Base-by-base conservation (phyloP, 2,113 vertebrate genomes). In the Bombycilla garrulus region DNA sequence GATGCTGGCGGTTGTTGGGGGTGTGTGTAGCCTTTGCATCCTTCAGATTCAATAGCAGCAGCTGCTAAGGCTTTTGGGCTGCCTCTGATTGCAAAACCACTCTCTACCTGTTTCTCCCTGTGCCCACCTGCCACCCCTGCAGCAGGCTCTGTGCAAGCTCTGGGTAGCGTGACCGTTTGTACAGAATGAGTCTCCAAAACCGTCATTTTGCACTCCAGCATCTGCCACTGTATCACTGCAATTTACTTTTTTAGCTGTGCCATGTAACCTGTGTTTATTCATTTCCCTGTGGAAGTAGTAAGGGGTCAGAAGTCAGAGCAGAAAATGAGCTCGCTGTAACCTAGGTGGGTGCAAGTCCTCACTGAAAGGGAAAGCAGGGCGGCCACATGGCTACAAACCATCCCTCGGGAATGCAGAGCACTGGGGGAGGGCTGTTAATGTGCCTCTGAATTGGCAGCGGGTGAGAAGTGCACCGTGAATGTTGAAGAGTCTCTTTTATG, bases 11-110 rank as follows among this genome's bases (percentile, higher is more conserved):
- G 24, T 81, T 60, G 83, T 64, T 93, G 90, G 88, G 88, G 33
- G 10, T 53, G 74, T 28, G 47, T 71, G 48, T 33, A 83, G 94
- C 69, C 81, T 87, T 94, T 94, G 94, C 88, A 80, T 88, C 85
- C 90, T 84, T 88, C 70, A 36, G 33, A 72, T 90, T 85, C 80
- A 79, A 60, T 36, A 86, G 66, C 61, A 96, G 85, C 98, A 98
- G 97, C 98, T 98, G 97, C 89, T 22, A 3, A 45, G 92, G 71
- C 83, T 94, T 91, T 90, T 88, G 91, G 81, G 65, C 64, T 3
- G 19, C 31, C 86, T 82, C 8, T 3, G 57, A 86, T 93, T 92
- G 83, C 81, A 87, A 81, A 97, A 86, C 42, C 29, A 2, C 86
- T 66, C 86, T 47, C 60, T 62, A 81, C 88, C 58, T 80, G 73